phyloP scores from a whole-genome alignment of 2,888 invertebrate species.

The Strigamia maritima region DNA sequence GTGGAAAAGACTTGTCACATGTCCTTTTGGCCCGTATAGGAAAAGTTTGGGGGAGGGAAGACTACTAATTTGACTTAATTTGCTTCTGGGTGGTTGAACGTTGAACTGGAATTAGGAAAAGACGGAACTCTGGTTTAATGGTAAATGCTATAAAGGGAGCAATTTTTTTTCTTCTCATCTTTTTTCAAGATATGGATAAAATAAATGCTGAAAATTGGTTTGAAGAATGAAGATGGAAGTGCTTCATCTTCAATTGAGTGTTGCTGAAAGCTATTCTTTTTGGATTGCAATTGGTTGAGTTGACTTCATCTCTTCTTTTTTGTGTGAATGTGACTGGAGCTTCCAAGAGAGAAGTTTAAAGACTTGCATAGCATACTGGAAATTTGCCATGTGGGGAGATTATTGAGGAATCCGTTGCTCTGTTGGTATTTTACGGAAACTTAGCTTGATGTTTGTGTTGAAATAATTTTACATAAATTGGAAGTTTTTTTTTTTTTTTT shows the following conservation, averaged over 20 bases:
- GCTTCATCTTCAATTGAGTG: not conserved
- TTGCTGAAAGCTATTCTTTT: not conserved
- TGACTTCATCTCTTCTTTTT: not conserved
- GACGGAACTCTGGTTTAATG: constrained; percentile 17
- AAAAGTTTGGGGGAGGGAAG: constrained; percentile 16
- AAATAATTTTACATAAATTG: constrained; percentile 4
- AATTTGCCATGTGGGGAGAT: not conserved
- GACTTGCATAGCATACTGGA: not conserved
- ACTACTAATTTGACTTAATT: constrained; percentile 24
- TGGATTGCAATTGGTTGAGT: not conserved
- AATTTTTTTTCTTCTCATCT: not conserved
- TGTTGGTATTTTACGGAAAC: not conserved
- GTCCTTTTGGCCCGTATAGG: constrained; percentile 15
- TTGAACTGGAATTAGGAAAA: constrained; percentile 13
- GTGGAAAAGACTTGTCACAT: constrained; percentile 29
- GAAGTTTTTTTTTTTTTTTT: not conserved
- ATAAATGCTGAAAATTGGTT: constrained; percentile 2
- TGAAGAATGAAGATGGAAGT: not conserved
- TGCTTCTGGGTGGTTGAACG: constrained; percentile 29
- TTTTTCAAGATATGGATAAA: not conserved
- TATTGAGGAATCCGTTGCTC: not conserved
- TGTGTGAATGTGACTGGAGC: not conserved
- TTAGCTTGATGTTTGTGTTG: not conserved
- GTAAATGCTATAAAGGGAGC: not conserved
- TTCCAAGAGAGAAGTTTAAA: not conserved